Conservation (phyloP, 2,888 invertebrate species). For the Drosophila nr. medialis region DNA sequence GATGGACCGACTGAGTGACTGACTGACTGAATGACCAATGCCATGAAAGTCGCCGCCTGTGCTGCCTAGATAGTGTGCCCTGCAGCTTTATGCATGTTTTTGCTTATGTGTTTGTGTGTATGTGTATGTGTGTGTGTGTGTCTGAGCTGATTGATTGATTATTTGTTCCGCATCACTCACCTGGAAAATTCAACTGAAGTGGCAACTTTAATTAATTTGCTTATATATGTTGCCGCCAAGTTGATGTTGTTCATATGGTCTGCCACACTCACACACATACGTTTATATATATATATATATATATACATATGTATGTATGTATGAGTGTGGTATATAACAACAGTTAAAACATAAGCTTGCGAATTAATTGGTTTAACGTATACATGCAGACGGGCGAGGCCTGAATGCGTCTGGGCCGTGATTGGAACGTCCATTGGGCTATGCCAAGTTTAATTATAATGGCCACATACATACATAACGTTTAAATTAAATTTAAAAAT, state of each 20-base stretch:
- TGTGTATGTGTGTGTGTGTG: constrained; percentile 35
- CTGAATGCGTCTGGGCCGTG: constrained; percentile 41
- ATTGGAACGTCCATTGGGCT: constrained; percentile 32
- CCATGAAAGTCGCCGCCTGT: constrained; percentile 64
- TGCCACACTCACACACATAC: constrained; percentile 14
- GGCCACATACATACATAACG: constrained; percentile 21
- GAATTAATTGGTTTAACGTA: constrained; percentile 58
- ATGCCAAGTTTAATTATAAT: constrained; percentile 47
- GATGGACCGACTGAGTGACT: constrained; percentile 27
- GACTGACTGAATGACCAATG: constrained; percentile 55
- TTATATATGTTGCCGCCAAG: constrained; percentile 64
- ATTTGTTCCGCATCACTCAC: constrained; percentile 84
- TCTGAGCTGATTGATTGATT: constrained; percentile 83
- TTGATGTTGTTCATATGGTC: constrained; percentile 43
- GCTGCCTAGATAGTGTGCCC: constrained; percentile 70
- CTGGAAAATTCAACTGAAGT: constrained; percentile 84
- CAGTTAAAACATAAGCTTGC: constrained; percentile 53
- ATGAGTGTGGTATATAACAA: constrained; percentile 25
- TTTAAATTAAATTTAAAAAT: constrained; percentile 29
- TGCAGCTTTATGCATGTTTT: constrained; percentile 61
- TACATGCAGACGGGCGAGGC: constrained; percentile 29
- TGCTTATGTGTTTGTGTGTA: not conserved
- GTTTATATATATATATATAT: not conserved
- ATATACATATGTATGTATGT: constrained; percentile 24
- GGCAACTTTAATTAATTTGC: constrained; percentile 82